phyloP scores from a whole-genome alignment of 2,888 invertebrate species.

The Tromatobia lineatoria region DNA sequence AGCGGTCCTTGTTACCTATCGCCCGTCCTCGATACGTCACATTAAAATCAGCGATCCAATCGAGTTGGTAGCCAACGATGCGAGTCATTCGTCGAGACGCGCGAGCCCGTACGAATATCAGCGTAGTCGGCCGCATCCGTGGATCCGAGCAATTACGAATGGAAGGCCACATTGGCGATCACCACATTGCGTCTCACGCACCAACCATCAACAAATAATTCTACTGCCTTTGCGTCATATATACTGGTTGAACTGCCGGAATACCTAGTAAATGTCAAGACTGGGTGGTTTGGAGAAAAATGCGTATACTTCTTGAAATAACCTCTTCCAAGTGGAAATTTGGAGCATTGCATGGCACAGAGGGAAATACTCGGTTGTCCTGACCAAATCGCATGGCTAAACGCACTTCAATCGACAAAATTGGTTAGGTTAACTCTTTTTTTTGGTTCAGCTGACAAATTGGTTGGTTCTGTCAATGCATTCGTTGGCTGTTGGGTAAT shows the following conservation, averaged over 20 bases:
- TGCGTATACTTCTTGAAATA: no score
- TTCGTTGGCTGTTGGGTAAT: no score
- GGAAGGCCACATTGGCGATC: conserved; percentile 32
- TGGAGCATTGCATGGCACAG: no score
- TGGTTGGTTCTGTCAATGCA: no score
- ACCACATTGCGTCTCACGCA: conserved; percentile 28
- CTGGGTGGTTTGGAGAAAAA: no score
- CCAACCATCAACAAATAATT: conserved; percentile 3
- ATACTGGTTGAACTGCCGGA: not conserved
- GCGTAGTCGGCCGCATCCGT: conserved; percentile 50
- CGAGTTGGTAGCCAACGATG: conserved; percentile 77
- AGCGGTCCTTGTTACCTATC: conserved; percentile 10
- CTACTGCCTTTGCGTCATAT: not conserved
- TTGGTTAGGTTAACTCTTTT: no score
- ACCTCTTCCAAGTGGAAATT: no score
- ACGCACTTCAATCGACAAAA: no score
- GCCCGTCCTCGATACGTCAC: conserved; percentile 68
- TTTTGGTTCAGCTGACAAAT: no score
- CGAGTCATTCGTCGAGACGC: conserved; percentile 73
- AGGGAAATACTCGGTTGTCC: no score
- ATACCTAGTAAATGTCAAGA: no score
- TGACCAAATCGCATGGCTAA: no score
- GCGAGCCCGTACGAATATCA: conserved; percentile 46
- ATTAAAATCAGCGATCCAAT: conserved; percentile 80
- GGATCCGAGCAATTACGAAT: conserved; percentile 70